These are phyloP conservation scores for Belonocnema kinseyi DNA, from an alignment of 1,140 invertebrate species.

Conservation along the genomic window DNA sequence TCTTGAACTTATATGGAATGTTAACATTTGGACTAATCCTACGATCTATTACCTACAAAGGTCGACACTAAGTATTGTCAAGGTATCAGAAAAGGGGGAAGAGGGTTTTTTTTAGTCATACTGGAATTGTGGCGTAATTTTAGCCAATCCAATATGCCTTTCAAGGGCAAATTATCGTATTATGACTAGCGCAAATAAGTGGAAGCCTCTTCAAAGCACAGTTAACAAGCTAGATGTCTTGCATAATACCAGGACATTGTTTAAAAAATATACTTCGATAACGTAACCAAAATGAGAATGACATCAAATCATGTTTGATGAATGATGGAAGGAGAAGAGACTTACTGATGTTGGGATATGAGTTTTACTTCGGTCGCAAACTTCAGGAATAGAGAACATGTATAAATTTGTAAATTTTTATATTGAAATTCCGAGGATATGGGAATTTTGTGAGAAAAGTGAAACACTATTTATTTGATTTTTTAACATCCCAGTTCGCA, in stretches of 20 bases:
- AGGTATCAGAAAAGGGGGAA: not conserved
- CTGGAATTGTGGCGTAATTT: constrained; percentile 54
- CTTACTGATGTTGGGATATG: too few species aligned
- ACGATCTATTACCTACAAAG: not conserved
- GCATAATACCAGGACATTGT: constrained; percentile 49
- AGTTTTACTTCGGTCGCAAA: too few species aligned
- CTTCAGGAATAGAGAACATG: too few species aligned
- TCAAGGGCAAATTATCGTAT: constrained; percentile 64
- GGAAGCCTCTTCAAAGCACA: constrained; percentile 63
- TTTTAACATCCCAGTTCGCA: too few species aligned
- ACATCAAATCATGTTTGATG: not conserved
- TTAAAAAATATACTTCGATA: not conserved
- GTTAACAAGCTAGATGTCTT: constrained; percentile 62
- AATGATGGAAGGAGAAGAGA: too few species aligned
- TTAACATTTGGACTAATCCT: not conserved
- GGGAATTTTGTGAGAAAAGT: too few species aligned
- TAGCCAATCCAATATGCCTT: constrained; percentile 64
- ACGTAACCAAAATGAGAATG: not conserved
- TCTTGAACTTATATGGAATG: not conserved
- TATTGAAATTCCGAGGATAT: too few species aligned
- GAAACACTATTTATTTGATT: too few species aligned
- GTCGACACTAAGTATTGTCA: not conserved
- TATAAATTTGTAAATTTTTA: too few species aligned
- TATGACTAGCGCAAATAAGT: constrained; percentile 58
- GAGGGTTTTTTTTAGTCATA: constrained; percentile 36